Conservation (phyloP, 1,140 invertebrate species). For the Metopolophium dirhodum region DNA sequence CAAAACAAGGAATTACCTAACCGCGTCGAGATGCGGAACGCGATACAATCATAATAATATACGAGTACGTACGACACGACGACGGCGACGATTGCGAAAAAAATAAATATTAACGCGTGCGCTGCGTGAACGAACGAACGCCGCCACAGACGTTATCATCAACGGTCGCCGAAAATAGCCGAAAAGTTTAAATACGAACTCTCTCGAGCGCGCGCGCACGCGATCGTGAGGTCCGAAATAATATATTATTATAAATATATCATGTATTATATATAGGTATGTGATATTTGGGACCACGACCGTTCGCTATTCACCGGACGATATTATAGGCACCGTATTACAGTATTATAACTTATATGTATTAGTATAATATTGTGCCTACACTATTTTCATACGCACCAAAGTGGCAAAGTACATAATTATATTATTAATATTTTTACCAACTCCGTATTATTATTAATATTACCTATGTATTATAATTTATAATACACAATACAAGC, state of each 20-base stretch:
- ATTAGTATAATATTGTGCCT: no score
- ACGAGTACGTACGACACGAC: neutral
- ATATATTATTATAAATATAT: neutral
- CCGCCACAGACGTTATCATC: neutral
- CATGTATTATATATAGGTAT: neutral
- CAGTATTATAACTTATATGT: no score
- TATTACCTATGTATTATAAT: neutral
- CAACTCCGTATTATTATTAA: neutral
- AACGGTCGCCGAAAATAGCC: conserved; percentile 14
- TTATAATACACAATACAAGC: neutral
- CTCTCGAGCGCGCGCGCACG: neutral
- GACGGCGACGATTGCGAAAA: neutral
- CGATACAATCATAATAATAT: neutral
- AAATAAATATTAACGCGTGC: neutral
- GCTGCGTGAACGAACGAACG: neutral
- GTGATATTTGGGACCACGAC: neutral
- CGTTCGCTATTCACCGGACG: neutral
- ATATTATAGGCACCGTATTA: neutral
- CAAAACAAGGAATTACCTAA: neutral
- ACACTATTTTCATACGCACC: neutral
- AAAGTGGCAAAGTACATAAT: neutral
- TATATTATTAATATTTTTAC: neutral
- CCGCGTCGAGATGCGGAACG: neutral
- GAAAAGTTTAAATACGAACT: neutral
- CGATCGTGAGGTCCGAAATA: neutral